Evolutionary conservation across 2,113 vertebrate species (phyloP).

Genomic region (Grantiella picta): DNA sequence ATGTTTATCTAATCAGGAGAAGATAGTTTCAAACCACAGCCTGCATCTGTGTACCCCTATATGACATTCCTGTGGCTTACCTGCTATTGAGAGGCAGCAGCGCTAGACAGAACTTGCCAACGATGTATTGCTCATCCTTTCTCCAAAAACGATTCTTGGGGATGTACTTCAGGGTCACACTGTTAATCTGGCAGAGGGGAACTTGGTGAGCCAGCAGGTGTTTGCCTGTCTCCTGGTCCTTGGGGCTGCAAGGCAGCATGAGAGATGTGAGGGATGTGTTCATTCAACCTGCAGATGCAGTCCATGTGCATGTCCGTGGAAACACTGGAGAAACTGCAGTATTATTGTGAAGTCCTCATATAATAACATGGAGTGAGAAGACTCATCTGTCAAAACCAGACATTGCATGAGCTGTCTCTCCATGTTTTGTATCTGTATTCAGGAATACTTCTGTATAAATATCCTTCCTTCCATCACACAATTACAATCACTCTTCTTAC

Average conservation of each 20-base stretch:
- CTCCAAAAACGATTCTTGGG: slow-evolving; percentile 37
- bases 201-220: slow-evolving; percentile 53
- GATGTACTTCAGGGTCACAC: slow-evolving; percentile 51
- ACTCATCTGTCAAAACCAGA: neutral
- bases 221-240: slow-evolving; percentile 44
- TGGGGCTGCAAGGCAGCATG: slow-evolving; percentile 56
- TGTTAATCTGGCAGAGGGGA: slow-evolving; percentile 61
- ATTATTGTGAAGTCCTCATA: neutral
- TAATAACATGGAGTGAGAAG: neutral
- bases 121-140: slow-evolving; percentile 28
- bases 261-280: neutral
- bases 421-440: neutral
- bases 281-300: neutral
- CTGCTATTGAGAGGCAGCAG: slow-evolving; percentile 61
- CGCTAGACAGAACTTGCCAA: slow-evolving; percentile 64
- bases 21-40: neutral
- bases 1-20: neutral
- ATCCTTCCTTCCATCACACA: neutral
- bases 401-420: neutral
- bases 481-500: neutral
- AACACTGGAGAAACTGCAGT: neutral
- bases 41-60: neutral
- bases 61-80: slow-evolving; percentile 27
- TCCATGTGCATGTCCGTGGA: neutral
- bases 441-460: neutral